These are phyloP conservation scores for Linyphia triangularis DNA, from an alignment of 2,888 invertebrate genomes.

Conservation along the genomic window DNA sequence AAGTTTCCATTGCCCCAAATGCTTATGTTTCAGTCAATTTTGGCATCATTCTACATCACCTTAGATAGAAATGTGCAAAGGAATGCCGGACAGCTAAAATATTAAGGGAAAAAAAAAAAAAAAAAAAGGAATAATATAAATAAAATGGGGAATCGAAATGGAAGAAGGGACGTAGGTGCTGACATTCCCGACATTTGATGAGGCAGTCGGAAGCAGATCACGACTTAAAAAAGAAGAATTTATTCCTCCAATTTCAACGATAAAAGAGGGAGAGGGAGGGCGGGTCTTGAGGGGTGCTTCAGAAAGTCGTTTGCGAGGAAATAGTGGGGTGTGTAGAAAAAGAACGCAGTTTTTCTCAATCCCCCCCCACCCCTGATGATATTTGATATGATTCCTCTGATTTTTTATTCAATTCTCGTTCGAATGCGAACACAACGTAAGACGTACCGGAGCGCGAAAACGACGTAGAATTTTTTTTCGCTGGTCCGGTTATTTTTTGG, in stretches of 20 bases:
- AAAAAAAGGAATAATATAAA: neutral
- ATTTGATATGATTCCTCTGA: slow-evolving; percentile 25
- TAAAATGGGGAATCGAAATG: neutral
- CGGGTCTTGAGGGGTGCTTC: slow-evolving; percentile 4
- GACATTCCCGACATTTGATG: neutral
- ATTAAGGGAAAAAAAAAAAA: neutral
- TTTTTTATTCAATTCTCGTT: slow-evolving; percentile 14
- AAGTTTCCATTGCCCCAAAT: too few relatives aligned
- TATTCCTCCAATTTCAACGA: slow-evolving; percentile 20
- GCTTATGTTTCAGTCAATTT: too few relatives aligned
- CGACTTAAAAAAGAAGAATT: slow-evolving; percentile 15
- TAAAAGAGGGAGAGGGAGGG: slow-evolving; percentile 2
- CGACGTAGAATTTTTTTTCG: neutral
- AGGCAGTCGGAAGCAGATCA: slow-evolving; percentile 44
- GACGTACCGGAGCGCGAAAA: neutral
- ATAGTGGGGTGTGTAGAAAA: neutral
- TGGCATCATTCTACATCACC: too few relatives aligned
- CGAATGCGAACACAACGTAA: neutral
- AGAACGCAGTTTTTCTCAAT: neutral
- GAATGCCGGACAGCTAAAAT: neutral
- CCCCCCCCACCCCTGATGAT: slow-evolving; percentile 6
- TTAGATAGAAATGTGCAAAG: too few relatives aligned
- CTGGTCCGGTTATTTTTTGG: neutral
- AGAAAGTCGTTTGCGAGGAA: slow-evolving; percentile 12
- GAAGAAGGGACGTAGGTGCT: neutral